Conservation (phyloP, 1,140 invertebrate genomes). For the Oryctes rhinoceros region DNA sequence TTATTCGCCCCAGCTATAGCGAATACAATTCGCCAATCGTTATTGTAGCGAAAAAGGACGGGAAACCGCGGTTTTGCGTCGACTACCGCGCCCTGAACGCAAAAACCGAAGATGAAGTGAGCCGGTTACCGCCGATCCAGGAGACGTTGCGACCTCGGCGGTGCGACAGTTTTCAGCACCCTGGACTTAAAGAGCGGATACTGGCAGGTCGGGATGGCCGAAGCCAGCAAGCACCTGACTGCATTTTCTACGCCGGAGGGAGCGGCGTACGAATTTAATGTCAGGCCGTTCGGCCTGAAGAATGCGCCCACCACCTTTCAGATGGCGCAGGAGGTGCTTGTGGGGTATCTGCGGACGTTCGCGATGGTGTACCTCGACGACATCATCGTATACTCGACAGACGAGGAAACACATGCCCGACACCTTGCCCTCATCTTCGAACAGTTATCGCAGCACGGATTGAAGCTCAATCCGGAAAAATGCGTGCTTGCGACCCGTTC, state of each 20-base stretch:
- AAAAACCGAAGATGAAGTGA: slow-evolving; percentile 55
- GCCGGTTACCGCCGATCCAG: slow-evolving; percentile 49
- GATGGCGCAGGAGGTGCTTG: slow-evolving; percentile 45
- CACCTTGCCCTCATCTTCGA: slow-evolving; percentile 42
- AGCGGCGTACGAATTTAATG: too few species aligned
- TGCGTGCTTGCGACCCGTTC: slow-evolving; percentile 19
- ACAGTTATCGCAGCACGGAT: slow-evolving; percentile 31
- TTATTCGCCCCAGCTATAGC: slow-evolving; percentile 39
- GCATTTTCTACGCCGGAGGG: slow-evolving; percentile 52
- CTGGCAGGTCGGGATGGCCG: slow-evolving; percentile 51
- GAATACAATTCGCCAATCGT: slow-evolving; percentile 43
- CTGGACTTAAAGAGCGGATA: slow-evolving; percentile 51
- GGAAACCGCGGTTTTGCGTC: slow-evolving; percentile 49
- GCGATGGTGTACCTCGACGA: too few species aligned
- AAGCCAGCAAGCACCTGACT: slow-evolving; percentile 42
- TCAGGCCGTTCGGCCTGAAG: too few species aligned
- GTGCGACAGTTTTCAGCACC: slow-evolving; percentile 46
- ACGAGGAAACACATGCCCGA: background rate
- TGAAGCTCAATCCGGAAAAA: slow-evolving; percentile 34
- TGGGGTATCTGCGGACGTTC: slow-evolving; percentile 43
- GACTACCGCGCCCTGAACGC: slow-evolving; percentile 59
- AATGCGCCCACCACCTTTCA: too few species aligned
- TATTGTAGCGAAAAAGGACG: slow-evolving; percentile 47
- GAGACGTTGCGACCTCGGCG: slow-evolving; percentile 43
- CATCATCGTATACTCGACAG: slow-evolving; percentile 39